Conservation (phyloP, 2,113 vertebrate species). For the Pipra filicauda region DNA sequence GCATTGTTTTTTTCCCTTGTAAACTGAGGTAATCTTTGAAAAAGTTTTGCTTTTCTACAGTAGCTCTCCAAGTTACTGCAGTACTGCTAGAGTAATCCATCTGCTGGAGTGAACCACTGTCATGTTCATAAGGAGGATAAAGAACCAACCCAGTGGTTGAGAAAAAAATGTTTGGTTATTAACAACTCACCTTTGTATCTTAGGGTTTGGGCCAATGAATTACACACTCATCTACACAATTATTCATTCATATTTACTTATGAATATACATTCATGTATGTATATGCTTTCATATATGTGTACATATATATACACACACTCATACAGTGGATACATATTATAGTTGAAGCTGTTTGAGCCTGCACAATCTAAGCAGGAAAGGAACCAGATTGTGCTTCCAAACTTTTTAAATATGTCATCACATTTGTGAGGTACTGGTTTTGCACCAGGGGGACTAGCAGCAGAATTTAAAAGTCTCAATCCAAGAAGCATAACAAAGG, state of each 20-base stretch:
- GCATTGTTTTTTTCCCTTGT: neutral
- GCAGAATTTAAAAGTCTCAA: neutral
- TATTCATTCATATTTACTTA: neutral
- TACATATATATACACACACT: neutral
- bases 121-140: neutral
- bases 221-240: neutral
- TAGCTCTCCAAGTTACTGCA: neutral
- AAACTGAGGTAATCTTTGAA: neutral
- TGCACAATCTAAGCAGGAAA: neutral
- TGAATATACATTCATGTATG: neutral
- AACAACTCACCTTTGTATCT: neutral
- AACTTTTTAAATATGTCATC: neutral
- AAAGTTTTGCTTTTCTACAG: neutral
- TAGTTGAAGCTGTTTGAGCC: neutral
- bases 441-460: neutral
- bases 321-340: rapidly evolving
- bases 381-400: neutral
- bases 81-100: neutral
- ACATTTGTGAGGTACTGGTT: neutral
- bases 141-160: neutral
- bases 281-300: neutral
- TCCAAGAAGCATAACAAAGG: neutral
- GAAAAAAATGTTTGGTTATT: neutral
- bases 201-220: neutral
- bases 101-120: neutral